Evolutionary conservation across 1,140 invertebrate genomes (phyloP), one percentile per base, ranked within the genome.

Genomic region (Drosophila kikkawai): DNA sequence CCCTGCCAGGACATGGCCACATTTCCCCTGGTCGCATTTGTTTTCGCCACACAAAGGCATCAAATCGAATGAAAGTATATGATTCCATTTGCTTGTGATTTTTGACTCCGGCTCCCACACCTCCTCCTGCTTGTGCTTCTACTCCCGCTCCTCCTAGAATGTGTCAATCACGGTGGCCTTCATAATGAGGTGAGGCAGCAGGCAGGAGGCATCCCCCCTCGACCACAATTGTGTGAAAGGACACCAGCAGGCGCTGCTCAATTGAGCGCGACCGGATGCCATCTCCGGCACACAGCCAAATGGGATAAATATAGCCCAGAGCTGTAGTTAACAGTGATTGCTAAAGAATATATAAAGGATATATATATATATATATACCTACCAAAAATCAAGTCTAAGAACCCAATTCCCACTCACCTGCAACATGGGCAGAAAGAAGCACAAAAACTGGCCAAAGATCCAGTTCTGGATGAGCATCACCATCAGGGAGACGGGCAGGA

Each of bases 401-500:
- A 26, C 13, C 3, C 3, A 22, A 22, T 22, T 22, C 22, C 22
- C 22, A 48, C 94, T 93, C 85, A 95, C 95, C 93, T 97, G 96
- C 60, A 96, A 82, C 95, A 97, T 96, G 0, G 96, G 96, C 48
- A 96, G 79, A 84, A 96, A 95, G 80, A 95, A 96, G 91, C 96
- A 97, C n/a, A 96, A 84, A 77, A 96, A 95, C 67, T 95, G 95
- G 7, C 96, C 96, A 71, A 96, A 95, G 47, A 96, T 93, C 96
- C 96, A 97, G 88, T 96, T 96, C 77, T 96, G 94, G 39, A 96
- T 93, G 3, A 96, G 93, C 70, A 96, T 93, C 37, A 96, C 95
- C 63, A 95, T 94, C 55, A 96, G 79, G 1, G 95, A 95, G 1
- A 96, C 93, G 6, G 96, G 96, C 74, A 96, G 77, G 8, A 96